Percentiles rank a stretch among this genome's conserved stretches.
These are phyloP conservation scores for Leptonema lineaticorne DNA, from an alignment of 1,140 invertebrate genomes.

Conservation along the genomic window DNA sequence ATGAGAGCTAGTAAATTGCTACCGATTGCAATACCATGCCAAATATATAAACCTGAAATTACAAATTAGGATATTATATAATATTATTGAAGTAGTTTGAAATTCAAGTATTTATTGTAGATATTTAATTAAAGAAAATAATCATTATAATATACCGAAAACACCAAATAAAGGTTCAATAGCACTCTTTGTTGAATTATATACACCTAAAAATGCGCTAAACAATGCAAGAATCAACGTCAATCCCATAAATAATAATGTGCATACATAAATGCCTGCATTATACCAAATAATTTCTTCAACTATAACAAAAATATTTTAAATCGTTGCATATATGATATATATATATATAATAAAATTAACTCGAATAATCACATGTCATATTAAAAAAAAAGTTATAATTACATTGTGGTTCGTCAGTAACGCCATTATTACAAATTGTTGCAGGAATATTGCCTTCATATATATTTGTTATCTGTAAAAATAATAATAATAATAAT, in stretches of 20 bases:
- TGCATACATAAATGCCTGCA: slow-evolving; percentile 26
- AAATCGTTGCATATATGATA: too few species aligned
- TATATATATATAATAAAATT: neutral
- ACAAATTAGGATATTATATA: too few species aligned
- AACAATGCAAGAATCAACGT: slow-evolving; percentile 19
- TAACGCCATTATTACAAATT: too few species aligned
- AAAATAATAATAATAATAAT: too few species aligned
- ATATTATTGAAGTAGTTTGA: too few species aligned
- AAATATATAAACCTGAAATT: slow-evolving; percentile 36
- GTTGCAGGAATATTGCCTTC: too few species aligned
- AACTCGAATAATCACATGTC: too few species aligned
- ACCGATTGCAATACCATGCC: slow-evolving; percentile 28
- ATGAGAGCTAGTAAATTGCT: slow-evolving; percentile 25
- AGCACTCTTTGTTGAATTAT: slow-evolving; percentile 31
- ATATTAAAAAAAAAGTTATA: too few species aligned
- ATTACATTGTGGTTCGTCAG: too few species aligned
- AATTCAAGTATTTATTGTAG: neutral
- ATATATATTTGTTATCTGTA: too few species aligned
- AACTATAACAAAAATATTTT: slow-evolving; percentile 3
- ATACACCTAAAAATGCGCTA: slow-evolving; percentile 28
- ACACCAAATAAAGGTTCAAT: slow-evolving; percentile 33
- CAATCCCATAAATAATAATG: slow-evolving; percentile 29
- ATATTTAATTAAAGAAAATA: neutral
- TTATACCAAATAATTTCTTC: slow-evolving; percentile 33
- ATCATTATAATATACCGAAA: slow-evolving; percentile 24